phyloP scores from a whole-genome alignment of 2,797 vertebrate genomes.

The Muscicapa comitata region DNA sequence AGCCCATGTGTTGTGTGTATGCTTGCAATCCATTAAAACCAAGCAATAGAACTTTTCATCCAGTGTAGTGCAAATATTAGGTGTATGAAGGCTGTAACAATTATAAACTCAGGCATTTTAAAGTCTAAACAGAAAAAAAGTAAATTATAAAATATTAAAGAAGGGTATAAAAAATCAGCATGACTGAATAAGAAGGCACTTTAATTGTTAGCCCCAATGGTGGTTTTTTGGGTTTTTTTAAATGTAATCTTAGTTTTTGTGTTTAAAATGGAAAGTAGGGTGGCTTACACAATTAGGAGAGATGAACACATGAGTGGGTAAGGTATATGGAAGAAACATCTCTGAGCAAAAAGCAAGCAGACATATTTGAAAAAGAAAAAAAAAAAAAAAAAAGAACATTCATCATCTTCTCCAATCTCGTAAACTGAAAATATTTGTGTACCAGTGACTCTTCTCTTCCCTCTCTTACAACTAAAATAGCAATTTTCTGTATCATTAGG shows the following conservation, averaged over 20 bases:
- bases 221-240: background rate
- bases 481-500: background rate
- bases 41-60: background rate
- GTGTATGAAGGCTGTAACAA: background rate
- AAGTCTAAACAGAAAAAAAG: background rate
- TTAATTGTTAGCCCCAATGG: background rate
- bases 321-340: background rate
- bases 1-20: background rate
- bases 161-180: conserved; percentile 10
- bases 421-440: background rate
- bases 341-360: background rate
- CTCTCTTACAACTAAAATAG: background rate
- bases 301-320: background rate
- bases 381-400: background rate
- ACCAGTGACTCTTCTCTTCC: background rate
- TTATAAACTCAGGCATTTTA: background rate
- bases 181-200: background rate
- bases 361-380: background rate
- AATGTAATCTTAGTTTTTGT: background rate
- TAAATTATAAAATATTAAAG: background rate
- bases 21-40: background rate
- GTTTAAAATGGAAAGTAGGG: background rate
- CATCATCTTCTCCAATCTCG: background rate
- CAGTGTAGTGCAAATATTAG: background rate
- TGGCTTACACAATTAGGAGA: conserved; percentile 29